Evolutionary conservation across 1,140 invertebrate genomes (phyloP), one percentile per base, ranked within the genome.

Genomic region (Tigriopus japonicus): DNA sequence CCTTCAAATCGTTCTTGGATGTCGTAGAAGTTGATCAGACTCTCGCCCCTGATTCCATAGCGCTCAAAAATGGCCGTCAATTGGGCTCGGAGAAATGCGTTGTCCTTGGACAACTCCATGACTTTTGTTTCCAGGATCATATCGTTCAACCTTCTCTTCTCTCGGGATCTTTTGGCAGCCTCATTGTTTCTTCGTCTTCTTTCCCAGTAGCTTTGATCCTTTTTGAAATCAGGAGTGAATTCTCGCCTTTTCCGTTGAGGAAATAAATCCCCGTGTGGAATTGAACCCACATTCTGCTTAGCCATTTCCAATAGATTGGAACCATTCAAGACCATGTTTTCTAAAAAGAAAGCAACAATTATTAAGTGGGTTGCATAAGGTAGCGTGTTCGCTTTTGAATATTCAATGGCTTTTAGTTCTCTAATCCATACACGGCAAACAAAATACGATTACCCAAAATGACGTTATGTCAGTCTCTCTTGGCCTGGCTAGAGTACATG

Each of bases 131-230:
- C 91, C 10, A 96, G 74, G 0, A 94, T 88, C 86, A 97, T 91
- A 71, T 98, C 93, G 69, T 96, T 95, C 73, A 93, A 85, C 12
- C 93, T 80, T 15, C 93, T 77, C 74, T 97, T 97, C 71, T 97
- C 92, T 0, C 93, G 77, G 1, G 90, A 95, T 6, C 91, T 74
- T 69, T 93, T 90, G 24, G 90, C 93, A 0, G 93, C 87, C 71
- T 96, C 92, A 72, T 98, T 98, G 73, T 97, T 97, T 35, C 91
- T 79, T 43, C 90, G 76, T 43, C 93, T 77, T 28, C 92, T 78
- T 71, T 96, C 91, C 93, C 93, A 98, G 72, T 98, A 97, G 66
- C 85, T 87, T 65, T 94, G 87, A 68, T 98, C 92, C 71, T 97
- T 98, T 68, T 92, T 93, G 70, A 83, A 90, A 67, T 96, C 92